These are phyloP conservation scores for Anguilla rostrata DNA, from an alignment of 2,113 vertebrate genomes.

Conservation along the genomic window DNA sequence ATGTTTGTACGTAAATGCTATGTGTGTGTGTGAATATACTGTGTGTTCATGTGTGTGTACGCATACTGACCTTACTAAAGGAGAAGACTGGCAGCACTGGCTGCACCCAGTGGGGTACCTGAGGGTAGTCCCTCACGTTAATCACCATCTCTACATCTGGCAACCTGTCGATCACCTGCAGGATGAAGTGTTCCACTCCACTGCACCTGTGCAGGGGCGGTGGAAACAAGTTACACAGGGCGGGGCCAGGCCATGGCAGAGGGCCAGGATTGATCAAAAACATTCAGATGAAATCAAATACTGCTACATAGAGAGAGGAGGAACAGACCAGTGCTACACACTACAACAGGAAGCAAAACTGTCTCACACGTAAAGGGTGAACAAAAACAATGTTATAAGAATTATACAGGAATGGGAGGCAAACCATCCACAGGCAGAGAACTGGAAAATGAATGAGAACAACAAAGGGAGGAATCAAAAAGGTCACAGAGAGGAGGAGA, in stretches of 20 bases:
- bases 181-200: conserved; percentile 92
- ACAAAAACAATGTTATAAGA: no score
- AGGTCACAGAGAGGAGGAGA: not conserved
- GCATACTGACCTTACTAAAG: conserved; percentile 88
- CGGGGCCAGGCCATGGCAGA: no score
- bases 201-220: conserved; percentile 75
- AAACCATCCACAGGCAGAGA: no score
- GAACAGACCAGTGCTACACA: not conserved
- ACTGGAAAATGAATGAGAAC: not conserved
- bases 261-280: not conserved
- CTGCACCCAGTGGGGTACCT: conserved; percentile 86
- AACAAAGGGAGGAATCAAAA: not conserved
- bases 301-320: not conserved
- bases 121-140: conserved; percentile 95
- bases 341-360: not conserved
- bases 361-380: not conserved
- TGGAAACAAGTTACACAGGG: conserved; percentile 5
- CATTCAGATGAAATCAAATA: not conserved
- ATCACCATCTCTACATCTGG: conserved; percentile 95
- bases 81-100: conserved; percentile 86
- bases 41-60: not conserved
- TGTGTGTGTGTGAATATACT: not conserved
- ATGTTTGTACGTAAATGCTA: not conserved
- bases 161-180: conserved; percentile 78
- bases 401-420: no score